phyloP scores from a whole-genome alignment of 2,888 invertebrate species.

The Palloptera scutellata region DNA sequence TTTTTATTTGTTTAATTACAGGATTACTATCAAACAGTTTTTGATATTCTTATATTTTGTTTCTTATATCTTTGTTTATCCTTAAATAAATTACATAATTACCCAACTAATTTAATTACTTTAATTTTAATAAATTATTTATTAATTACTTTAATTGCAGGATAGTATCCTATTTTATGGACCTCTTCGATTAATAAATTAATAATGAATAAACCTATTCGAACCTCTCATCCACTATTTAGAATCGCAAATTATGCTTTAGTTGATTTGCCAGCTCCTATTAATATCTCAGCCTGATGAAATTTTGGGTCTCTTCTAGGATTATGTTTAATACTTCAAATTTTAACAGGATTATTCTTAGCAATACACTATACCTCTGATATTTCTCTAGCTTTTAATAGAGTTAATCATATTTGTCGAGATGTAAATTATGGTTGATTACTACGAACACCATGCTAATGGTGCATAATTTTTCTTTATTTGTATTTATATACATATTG shows the following conservation, averaged over 20 bases:
- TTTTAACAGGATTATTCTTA: neutral
- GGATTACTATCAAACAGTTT: slow-evolving; percentile 66
- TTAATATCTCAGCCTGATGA: slow-evolving; percentile 7
- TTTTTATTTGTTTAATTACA: slow-evolving; percentile 65
- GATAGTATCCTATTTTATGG: slow-evolving; percentile 67
- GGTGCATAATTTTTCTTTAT: slow-evolving; percentile 78
- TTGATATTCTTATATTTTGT: slow-evolving; percentile 72
- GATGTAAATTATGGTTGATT: neutral
- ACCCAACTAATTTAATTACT: no score
- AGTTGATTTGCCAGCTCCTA: neutral
- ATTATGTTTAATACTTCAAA: neutral
- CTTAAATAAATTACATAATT: no score
- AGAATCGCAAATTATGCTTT: neutral
- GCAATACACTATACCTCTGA: neutral
- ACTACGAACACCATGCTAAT: slow-evolving; percentile 68
- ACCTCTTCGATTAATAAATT: slow-evolving; percentile 65
- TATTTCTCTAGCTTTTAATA: neutral
- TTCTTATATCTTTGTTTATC: slow-evolving; percentile 66
- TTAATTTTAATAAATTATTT: no score
- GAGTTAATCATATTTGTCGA: neutral
- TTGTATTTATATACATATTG: slow-evolving; percentile 73
- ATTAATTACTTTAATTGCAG: no score
- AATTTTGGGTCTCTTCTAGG: neutral
- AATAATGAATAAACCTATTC: slow-evolving; percentile 66
- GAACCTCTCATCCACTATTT: slow-evolving; percentile 62